A percentile compares a stretch with the other conserved stretches of the same genome.
Evolutionary conservation across 2,888 invertebrate genomes (phyloP).

Genomic region (Ommatoiulus sabulosus): DNA sequence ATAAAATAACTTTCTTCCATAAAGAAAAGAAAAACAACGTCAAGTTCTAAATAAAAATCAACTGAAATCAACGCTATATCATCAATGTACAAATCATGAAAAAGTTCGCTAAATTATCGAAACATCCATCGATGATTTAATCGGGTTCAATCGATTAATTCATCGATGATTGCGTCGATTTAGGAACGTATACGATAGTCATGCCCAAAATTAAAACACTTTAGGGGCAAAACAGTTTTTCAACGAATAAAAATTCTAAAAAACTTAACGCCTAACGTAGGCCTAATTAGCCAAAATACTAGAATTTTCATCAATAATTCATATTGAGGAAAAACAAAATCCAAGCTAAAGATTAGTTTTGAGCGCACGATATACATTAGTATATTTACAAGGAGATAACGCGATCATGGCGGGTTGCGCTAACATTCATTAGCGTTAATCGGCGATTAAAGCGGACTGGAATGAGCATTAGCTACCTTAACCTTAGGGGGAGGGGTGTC

Average conservation of each 20-base stretch:
- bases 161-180: not conserved
- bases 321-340: not conserved
- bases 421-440: not conserved
- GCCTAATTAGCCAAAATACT: not conserved
- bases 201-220: not conserved
- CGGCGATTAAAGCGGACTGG: not conserved
- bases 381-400: not conserved
- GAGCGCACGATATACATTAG: not conserved
- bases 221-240: not conserved
- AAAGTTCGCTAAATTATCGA: not conserved
- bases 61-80: not conserved
- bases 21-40: constrained; percentile 4
- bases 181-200: not conserved
- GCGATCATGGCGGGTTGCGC: not conserved
- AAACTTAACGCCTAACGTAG: not conserved
- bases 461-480: not conserved
- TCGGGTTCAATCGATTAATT: too few relatives aligned
- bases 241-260: not conserved
- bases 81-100: not conserved
- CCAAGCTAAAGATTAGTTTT: not conserved
- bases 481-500: not conserved
- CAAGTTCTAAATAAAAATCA: not conserved
- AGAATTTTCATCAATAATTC: not conserved
- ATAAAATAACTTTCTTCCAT: constrained; percentile 26
- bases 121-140: not conserved